Evolutionary conservation across 2,888 invertebrate genomes (phyloP), one percentile per base, ranked within the genome.

Genomic region (Dinocampus coccinellae): DNA sequence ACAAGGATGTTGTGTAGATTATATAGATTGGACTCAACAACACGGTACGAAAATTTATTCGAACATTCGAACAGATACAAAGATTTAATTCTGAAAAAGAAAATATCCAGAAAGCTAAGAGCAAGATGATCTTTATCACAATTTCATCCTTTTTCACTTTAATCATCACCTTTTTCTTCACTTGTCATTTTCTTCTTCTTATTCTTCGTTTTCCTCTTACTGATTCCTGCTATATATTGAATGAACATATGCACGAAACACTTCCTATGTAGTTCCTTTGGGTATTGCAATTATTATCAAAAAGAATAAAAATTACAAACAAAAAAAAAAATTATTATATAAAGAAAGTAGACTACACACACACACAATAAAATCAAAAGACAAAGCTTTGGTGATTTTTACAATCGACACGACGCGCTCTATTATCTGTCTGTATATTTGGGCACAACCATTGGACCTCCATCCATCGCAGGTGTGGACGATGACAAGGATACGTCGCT

Each of bases 1-100:
- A 69, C 80, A 83, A 74, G 84, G 85, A 77, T 86, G 87, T 83
- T 85, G 85, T 80, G 83, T 83, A 81, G 87, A 86, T 80, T 84
- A 83, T 79, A 84, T 84, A 79, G 82, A 80, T 78, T 86, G 86
- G 86, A 85, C 81, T 78, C 84, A 85, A 81, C 84, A 84, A 81
- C 84, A 87, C 80, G 86, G 86, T 87, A 86, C 80, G 84, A 77
- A 70, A 55, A 36, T 63, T 57, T 47, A 61, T 22, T 60, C 58
- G 52, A 63, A 67, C 55, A 39, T 39, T 39, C 39, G 7, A 47
- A 47, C 16, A 60, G 16, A 68, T 22, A 22, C n/a, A 58, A 20
- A 20, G 57, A 24, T 47, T 11, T 13, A 68, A 57, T 53, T 39
- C 11, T 11, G 11, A 53, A 66, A 36, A 1, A 47, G 10, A 26